A percentile compares a stretch with the other conserved stretches of the same genome.
phyloP scores from a whole-genome alignment of 2,888 invertebrate genomes.

The Linyphia triangularis region DNA sequence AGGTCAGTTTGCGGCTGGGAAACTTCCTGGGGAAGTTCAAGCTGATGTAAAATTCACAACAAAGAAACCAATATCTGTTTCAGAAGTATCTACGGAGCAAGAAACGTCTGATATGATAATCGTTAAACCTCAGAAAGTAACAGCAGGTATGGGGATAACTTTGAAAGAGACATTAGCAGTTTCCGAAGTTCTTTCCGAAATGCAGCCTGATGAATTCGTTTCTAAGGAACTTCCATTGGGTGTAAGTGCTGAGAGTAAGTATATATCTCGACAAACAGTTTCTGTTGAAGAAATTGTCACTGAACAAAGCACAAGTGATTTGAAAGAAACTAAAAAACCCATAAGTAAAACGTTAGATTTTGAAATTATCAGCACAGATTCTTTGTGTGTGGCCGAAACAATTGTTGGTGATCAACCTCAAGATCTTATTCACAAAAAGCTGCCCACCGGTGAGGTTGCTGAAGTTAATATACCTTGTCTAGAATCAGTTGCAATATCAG shows the following conservation, averaged over 20 bases:
- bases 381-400: slow-evolving; percentile 78
- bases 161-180: slow-evolving; percentile 75
- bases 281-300: slow-evolving; percentile 68
- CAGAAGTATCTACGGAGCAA: slow-evolving; percentile 75
- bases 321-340: slow-evolving; percentile 56
- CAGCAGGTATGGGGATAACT: slow-evolving; percentile 53
- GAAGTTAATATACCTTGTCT: slow-evolving; percentile 78
- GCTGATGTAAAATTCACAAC: slow-evolving; percentile 78
- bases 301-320: slow-evolving; percentile 62
- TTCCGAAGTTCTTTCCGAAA: slow-evolving; percentile 74
- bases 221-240: slow-evolving; percentile 79
- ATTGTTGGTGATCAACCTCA: slow-evolving; percentile 77
- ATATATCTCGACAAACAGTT: slow-evolving; percentile 81
- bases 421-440: slow-evolving; percentile 65
- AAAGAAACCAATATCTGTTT: slow-evolving; percentile 75
- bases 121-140: slow-evolving; percentile 68
- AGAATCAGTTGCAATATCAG: slow-evolving; percentile 80
- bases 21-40: slow-evolving; percentile 80
- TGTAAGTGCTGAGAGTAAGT: slow-evolving; percentile 82
- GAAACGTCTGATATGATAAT: slow-evolving; percentile 46
- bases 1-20: slow-evolving; percentile 71
- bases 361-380: slow-evolving; percentile 68
- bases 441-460: slow-evolving; percentile 82
- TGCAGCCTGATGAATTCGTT: slow-evolving; percentile 72
- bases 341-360: slow-evolving; percentile 50